phyloP scores from a whole-genome alignment of 2,113 vertebrate species.

The Tringa solitaria region DNA sequence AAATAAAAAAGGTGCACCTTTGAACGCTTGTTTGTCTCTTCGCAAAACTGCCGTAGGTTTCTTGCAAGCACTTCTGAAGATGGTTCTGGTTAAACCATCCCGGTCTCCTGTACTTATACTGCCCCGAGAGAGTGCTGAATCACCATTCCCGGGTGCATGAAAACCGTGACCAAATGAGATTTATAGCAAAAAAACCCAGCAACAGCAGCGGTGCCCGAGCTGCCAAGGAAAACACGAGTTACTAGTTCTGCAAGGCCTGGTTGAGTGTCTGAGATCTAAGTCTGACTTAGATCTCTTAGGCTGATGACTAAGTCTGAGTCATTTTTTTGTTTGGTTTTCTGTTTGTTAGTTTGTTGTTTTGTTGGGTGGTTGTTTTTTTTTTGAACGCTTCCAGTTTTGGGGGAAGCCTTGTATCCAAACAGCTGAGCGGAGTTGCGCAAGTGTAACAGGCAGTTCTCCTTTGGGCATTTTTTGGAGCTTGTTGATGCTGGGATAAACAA shows the following conservation, averaged over 20 bases:
- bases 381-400: not conserved
- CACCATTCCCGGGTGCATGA: not conserved
- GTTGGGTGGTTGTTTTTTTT: not conserved
- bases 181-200: not conserved
- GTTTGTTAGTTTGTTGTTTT: not conserved
- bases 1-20: not conserved
- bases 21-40: not conserved
- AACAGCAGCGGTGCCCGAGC: not conserved
- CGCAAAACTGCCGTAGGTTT: not conserved
- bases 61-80: not conserved
- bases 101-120: not conserved
- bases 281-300: too few relatives aligned
- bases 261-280: not conserved
- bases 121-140: not conserved
- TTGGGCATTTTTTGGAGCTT: not conserved
- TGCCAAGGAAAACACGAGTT: not conserved
- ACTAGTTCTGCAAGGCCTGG: not conserved
- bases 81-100: not conserved
- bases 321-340: not conserved
- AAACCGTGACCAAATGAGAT: not conserved
- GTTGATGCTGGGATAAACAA: not conserved
- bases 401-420: not conserved
- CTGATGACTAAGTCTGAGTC: too few relatives aligned
- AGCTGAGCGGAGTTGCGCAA: not conserved
- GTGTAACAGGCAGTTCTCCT: not conserved